Conservation (phyloP, 2,797 vertebrate species). For the Melanotaenia pygmaea region DNA sequence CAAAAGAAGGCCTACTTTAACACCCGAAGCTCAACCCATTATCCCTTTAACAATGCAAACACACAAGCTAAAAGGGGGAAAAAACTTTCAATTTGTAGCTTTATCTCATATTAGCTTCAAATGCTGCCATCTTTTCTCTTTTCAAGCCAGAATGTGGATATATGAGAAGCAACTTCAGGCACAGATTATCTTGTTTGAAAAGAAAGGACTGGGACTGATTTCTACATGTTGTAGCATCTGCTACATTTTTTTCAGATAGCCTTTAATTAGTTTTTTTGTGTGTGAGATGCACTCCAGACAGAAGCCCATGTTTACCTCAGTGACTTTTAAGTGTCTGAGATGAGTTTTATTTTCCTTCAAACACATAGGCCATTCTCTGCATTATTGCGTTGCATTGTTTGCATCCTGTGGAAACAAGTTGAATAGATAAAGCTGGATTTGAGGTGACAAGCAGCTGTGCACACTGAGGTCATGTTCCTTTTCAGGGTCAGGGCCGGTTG, state of each 20-base stretch:
- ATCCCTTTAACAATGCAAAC: slow-evolving; percentile 17
- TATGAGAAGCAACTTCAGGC: neutral
- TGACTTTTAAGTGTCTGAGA: slow-evolving; percentile 30
- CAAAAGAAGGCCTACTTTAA: neutral
- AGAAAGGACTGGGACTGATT: slow-evolving; percentile 13
- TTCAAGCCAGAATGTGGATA: neutral
- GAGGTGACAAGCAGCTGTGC: slow-evolving; percentile 74
- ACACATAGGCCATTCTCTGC: slow-evolving; percentile 31
- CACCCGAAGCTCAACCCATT: slow-evolving; percentile 35
- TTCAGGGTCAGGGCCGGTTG: slow-evolving; percentile 42
- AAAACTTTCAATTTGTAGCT: slow-evolving; percentile 6
- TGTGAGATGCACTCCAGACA: slow-evolving; percentile 13
- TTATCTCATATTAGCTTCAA: neutral
- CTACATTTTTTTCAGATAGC: slow-evolving; percentile 26
- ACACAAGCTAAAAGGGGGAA: neutral
- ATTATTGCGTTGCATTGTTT: slow-evolving; percentile 43
- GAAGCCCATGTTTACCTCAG: slow-evolving; percentile 35
- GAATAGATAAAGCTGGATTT: slow-evolving; percentile 54
- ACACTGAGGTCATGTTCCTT: slow-evolving; percentile 60
- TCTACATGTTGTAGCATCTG: slow-evolving; percentile 28
- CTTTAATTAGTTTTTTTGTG: slow-evolving; percentile 14
- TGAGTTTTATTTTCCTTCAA: slow-evolving; percentile 36
- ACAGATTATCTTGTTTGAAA: neutral
- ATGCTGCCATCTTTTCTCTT: neutral
- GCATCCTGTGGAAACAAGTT: slow-evolving; percentile 43